Evolutionary conservation across 2,797 vertebrate species (phyloP).

Genomic region (Ara ararauna): DNA sequence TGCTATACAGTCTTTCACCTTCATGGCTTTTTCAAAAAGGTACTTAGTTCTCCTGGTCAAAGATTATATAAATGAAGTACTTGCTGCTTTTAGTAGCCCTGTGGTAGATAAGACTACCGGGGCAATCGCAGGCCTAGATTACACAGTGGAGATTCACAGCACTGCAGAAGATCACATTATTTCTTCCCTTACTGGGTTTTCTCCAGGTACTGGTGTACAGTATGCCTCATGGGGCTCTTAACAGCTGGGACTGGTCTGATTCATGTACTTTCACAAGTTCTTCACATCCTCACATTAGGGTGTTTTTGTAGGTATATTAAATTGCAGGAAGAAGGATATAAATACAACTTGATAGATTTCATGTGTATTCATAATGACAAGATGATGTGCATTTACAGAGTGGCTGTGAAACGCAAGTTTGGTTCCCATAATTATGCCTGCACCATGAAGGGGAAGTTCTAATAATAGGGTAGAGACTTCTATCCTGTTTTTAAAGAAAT

Average conservation of each 20-base stretch:
- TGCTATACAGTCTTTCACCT: neutral
- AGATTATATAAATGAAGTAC: neutral
- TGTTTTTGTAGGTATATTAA: neutral
- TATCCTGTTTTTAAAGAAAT: neutral
- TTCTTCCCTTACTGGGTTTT: neutral
- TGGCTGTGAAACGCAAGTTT: neutral
- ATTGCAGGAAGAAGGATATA: neutral
- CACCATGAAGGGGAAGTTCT: neutral
- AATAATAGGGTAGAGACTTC: constrained; percentile 27
- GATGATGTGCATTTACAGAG: neutral
- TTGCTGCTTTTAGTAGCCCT: neutral
- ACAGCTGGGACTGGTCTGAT: neutral
- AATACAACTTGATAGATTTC: neutral
- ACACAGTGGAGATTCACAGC: neutral
- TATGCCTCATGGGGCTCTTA: neutral
- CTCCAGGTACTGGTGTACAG: neutral
- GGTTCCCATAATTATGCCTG: constrained; percentile 21
- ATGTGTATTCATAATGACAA: neutral
- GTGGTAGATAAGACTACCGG: neutral
- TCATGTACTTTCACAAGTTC: neutral
- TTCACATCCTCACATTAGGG: accelerated
- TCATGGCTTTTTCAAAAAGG: neutral
- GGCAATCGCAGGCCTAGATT: neutral
- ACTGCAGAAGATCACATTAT: neutral
- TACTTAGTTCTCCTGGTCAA: neutral